Evolutionary conservation across 2,113 vertebrate species (phyloP), one percentile per base, ranked within the genome.

Genomic region (Chunga burmeisteri): DNA sequence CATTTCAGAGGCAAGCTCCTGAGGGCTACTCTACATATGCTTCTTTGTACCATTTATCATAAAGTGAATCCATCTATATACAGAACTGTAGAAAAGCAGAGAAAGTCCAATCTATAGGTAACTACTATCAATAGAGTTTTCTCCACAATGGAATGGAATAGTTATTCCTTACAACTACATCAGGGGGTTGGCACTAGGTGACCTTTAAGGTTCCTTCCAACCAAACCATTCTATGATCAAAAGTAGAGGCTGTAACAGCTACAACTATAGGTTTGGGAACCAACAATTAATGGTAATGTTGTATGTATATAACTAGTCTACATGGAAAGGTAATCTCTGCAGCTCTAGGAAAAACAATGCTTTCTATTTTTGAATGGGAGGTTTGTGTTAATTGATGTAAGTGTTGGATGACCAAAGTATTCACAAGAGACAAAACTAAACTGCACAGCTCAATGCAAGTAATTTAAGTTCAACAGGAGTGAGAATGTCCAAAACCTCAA

Each of bases 111-210:
- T 53, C 65, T 44, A 50, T 6, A 66, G 36, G 34, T 38, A 90
- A 86, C 26, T 7, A 27, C 47, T n/a, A 46, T 5, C 0, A 0
- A 30, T 0, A 38, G 59, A 38, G n/a, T 18, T 93, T 93, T 66
- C 83, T 68, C 61, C 4, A 3, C 50, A 56, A 10, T 62, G 13
- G 38, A 84, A 56, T 36, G 19, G 36, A 75, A 66, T 9, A 50
- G 34, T 59, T 93, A 26, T 23, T 89, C 16, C 49, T 70, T 42
- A 40, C 18, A 72, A 22, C 34, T 52, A 4, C 52, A 63, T 16
- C 38, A 38, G 38, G 38, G 38, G 38, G 38, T 38, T 38, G 38
- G 38, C 38, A 38, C 38, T 38, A 38, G 38, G 38, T 38, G 38
- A 38, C 38, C 38, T 38, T 38, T 38, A 38, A 38, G 38, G 38